phyloP scores from a whole-genome alignment of 92 coral and sea anemone species.

The Actinostola sp. region DNA sequence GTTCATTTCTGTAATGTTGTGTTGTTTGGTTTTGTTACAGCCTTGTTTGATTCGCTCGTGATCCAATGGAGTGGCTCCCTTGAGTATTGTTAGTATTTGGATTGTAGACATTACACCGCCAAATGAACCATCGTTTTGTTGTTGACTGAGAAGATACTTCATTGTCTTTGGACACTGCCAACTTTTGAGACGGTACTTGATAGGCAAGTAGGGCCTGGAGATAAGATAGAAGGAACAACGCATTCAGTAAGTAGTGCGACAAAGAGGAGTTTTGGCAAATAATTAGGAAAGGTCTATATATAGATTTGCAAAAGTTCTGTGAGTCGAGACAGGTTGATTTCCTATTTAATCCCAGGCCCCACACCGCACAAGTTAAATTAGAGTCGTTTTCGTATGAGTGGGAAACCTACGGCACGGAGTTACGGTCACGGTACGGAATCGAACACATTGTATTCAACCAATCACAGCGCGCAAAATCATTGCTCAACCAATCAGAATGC shows the following conservation, averaged over 20 bases:
- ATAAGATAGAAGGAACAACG: background rate
- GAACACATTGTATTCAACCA: no score
- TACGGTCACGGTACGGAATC: no score
- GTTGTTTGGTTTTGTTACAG: background rate
- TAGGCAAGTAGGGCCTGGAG: slow-evolving; percentile 11
- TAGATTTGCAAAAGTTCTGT: no score
- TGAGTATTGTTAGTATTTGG: slow-evolving; percentile 18
- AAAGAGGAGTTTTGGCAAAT: no score
- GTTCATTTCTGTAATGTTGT: background rate
- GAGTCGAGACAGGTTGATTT: no score
- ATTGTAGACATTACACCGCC: slow-evolving; percentile 30
- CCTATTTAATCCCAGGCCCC: background rate
- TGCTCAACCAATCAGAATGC: no score
- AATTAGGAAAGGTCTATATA: no score
- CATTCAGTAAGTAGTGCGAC: no score
- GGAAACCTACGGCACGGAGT: no score
- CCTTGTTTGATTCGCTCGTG: background rate
- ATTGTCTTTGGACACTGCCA: slow-evolving; percentile 23
- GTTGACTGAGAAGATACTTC: slow-evolving; percentile 17
- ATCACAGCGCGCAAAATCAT: no score
- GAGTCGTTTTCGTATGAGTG: no score
- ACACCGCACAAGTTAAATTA: no score
- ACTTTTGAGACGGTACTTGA: background rate
- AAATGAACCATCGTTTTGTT: slow-evolving; percentile 25
- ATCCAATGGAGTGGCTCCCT: slow-evolving; percentile 4